phyloP scores from a whole-genome alignment of 2,797 vertebrate genomes.

The Eulemur albifrons region DNA sequence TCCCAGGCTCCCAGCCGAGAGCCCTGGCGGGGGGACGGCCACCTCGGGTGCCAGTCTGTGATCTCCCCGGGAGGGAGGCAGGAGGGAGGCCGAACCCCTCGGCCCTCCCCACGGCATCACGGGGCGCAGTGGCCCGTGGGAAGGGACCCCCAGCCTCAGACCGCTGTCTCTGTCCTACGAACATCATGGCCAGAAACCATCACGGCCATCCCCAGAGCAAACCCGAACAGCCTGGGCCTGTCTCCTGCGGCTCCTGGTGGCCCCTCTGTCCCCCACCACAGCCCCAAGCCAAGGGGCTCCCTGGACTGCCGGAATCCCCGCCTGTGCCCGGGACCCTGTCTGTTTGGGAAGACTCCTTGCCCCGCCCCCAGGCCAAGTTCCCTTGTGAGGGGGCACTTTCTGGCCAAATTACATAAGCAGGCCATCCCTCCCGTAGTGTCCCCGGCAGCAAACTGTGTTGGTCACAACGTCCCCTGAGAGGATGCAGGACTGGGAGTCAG shows the following conservation, averaged over 20 bases:
- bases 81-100: background rate
- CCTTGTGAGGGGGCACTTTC: rapidly evolving
- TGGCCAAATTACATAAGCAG: background rate
- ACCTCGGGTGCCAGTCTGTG: background rate
- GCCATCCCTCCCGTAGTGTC: rapidly evolving
- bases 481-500: rapidly evolving
- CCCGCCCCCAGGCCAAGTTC: background rate
- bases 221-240: background rate
- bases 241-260: background rate
- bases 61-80: background rate
- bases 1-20: background rate
- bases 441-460: background rate
- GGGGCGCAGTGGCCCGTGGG: rapidly evolving
- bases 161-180: rapidly evolving
- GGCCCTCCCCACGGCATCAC: background rate
- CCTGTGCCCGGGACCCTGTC: background rate
- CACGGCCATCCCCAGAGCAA: too few relatives aligned
- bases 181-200: rapidly evolving
- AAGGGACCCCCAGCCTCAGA: background rate
- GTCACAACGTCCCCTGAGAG: too few relatives aligned
- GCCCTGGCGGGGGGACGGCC: rapidly evolving
- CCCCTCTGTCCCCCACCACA: background rate
- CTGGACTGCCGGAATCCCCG: rapidly evolving
- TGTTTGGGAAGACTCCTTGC: too few relatives aligned
- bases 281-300: background rate